A percentile compares a stretch with the other conserved stretches of the same genome.
Evolutionary conservation across 2,888 invertebrate genomes (phyloP).

Genomic region (Balanococcus diminutus): DNA sequence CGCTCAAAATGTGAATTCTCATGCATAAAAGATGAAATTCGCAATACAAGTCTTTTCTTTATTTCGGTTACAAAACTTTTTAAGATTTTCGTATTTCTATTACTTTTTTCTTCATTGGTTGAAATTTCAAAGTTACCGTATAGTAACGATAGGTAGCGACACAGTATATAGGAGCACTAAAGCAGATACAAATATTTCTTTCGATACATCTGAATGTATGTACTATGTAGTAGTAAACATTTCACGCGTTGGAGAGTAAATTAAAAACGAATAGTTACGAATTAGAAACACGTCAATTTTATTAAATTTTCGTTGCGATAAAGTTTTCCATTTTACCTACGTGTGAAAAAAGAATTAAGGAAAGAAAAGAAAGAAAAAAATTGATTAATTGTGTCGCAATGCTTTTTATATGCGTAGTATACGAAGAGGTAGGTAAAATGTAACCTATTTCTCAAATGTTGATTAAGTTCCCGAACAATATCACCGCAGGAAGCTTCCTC

Average conservation of each 20-base stretch:
- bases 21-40: conserved; percentile 29
- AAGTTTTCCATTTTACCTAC: not conserved
- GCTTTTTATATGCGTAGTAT: not conserved
- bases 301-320: not conserved
- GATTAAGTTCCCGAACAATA: not conserved
- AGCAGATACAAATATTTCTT: not conserved
- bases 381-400: not conserved
- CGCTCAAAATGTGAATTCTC: conserved; percentile 16
- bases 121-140: not conserved
- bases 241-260: not conserved
- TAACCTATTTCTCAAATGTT: not conserved
- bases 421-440: not conserved
- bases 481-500: not conserved
- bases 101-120: not conserved
- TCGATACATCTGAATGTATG: too few relatives aligned
- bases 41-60: conserved; percentile 11
- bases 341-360: not conserved
- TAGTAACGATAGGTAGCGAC: not conserved
- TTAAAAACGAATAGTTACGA: not conserved
- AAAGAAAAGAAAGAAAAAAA: too few relatives aligned
- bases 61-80: conserved; percentile 20
- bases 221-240: too few relatives aligned
- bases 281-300: not conserved
- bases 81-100: not conserved
- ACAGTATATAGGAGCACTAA: not conserved